phyloP scores from a whole-genome alignment of 2,888 invertebrate species.

The Chloroclysta siterata region DNA sequence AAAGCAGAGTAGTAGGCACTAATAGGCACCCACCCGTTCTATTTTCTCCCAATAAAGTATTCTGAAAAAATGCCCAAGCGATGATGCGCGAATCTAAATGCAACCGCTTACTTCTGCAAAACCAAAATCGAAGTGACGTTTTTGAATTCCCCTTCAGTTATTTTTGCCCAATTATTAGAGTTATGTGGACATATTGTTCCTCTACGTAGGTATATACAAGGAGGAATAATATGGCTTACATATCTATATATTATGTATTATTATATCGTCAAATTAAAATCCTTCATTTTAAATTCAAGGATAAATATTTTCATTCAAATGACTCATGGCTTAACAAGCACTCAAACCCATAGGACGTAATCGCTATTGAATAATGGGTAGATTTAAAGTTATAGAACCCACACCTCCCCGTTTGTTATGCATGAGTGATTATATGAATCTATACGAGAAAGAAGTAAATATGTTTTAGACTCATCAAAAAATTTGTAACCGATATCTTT shows the following conservation, averaged over 20 bases:
- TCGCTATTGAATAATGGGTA: not conserved
- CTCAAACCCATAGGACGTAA: not conserved
- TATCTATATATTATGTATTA: too few species aligned
- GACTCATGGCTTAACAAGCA: constrained; percentile 21
- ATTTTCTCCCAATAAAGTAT: not conserved
- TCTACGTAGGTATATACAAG: too few species aligned
- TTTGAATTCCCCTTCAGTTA: not conserved
- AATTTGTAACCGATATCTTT: not conserved
- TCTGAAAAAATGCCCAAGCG: constrained; percentile 9
- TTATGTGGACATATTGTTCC: too few species aligned
- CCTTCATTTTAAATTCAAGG: constrained; percentile 35
- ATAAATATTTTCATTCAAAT: constrained; percentile 5
- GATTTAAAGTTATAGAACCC: not conserved
- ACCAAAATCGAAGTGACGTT: constrained; percentile 1
- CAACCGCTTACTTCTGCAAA: constrained; percentile 6
- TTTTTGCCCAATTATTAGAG: too few species aligned
- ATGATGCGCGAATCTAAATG: not conserved
- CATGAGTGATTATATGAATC: too few species aligned
- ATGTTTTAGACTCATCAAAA: not conserved
- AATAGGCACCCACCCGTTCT: not conserved
- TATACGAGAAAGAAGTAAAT: too few species aligned
- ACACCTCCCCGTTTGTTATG: too few species aligned
- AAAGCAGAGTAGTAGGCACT: too few species aligned
- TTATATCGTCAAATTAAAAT: not conserved
- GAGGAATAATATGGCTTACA: too few species aligned